These are phyloP conservation scores for Drosophila kambysellisi DNA, from an alignment of 2,888 invertebrate species.

Conservation along the genomic window DNA sequence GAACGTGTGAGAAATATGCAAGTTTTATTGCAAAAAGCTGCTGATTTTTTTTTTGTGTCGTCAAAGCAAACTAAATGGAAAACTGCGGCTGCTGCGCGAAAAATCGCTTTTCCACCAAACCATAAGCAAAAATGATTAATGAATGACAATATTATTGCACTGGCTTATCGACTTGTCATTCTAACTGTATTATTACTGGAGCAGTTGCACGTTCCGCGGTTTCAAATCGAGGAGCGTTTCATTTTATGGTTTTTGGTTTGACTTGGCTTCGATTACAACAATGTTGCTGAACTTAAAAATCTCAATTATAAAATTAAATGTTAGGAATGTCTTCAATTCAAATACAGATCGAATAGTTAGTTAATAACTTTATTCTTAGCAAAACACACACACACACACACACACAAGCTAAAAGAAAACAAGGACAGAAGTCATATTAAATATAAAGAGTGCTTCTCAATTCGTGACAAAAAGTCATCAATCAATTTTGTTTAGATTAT, in stretches of 20 bases:
- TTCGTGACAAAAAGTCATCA: background rate
- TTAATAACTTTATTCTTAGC: background rate
- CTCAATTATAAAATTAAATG: background rate
- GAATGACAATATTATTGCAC: slow-evolving; percentile 48
- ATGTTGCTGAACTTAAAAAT: background rate
- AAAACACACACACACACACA: background rate
- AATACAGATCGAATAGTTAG: background rate
- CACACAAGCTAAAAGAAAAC: background rate
- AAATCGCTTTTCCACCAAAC: slow-evolving; percentile 50
- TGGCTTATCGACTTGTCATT: slow-evolving; percentile 20
- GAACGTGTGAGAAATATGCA: slow-evolving; percentile 68
- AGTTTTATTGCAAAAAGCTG: slow-evolving; percentile 20
- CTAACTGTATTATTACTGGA: slow-evolving; percentile 46
- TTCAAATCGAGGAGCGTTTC: background rate
- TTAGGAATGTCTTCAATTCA: background rate
- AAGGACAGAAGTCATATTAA: background rate
- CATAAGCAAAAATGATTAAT: slow-evolving; percentile 53
- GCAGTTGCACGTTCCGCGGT: slow-evolving; percentile 13
- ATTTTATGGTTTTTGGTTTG: background rate
- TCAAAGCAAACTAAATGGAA: slow-evolving; percentile 14
- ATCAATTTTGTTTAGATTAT: background rate
- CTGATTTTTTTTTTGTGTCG: slow-evolving; percentile 7
- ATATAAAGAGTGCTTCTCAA: background rate
- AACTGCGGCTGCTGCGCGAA: slow-evolving; percentile 29
- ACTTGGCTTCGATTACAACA: background rate